Percentiles rank a stretch among this genome's conserved stretches.
phyloP scores from a whole-genome alignment of 23 tunicate genomes.

The Botrylloides violaceus region DNA sequence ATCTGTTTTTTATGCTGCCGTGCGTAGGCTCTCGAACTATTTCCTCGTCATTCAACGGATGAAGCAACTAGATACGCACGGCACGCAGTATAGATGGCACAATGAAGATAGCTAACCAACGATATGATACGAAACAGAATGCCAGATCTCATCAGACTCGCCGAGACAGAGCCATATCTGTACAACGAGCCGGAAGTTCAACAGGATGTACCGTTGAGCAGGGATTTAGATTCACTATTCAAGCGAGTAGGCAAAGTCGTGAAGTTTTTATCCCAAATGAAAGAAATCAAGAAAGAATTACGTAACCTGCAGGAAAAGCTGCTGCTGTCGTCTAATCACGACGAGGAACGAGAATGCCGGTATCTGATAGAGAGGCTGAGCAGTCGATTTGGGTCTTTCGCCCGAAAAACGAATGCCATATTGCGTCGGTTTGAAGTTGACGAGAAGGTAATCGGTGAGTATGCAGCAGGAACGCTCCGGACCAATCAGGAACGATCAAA shows the following conservation, averaged over 20 bases:
- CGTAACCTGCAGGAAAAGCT: constrained; percentile 30
- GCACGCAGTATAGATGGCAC: not conserved
- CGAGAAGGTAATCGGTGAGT: constrained; percentile 34
- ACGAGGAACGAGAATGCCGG: constrained; percentile 27
- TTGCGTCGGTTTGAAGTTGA: constrained; percentile 45
- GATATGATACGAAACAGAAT: constrained; percentile 49
- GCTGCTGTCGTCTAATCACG: constrained; percentile 25
- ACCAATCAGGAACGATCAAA: not conserved
- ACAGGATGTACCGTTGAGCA: constrained; percentile 49
- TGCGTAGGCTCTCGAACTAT: not conserved
- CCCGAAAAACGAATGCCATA: constrained; percentile 59
- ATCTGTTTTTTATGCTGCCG: not conserved
- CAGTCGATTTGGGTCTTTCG: constrained; percentile 56
- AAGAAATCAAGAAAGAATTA: constrained; percentile 31
- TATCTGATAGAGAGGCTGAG: constrained; percentile 7
- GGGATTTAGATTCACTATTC: constrained; percentile 22
- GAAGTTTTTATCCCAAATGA: constrained; percentile 51
- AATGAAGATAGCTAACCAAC: not conserved
- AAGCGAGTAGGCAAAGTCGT: constrained; percentile 51
- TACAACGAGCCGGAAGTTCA: constrained; percentile 62
- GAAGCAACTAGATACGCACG: constrained; percentile 2
- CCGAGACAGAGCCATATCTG: constrained; percentile 22
- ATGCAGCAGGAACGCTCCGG: constrained; percentile 1
- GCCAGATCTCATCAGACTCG: constrained; percentile 49
- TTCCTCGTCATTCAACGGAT: not conserved